phyloP scores from a whole-genome alignment of 2,797 vertebrate genomes.

The Rhinoraja longicauda region DNA sequence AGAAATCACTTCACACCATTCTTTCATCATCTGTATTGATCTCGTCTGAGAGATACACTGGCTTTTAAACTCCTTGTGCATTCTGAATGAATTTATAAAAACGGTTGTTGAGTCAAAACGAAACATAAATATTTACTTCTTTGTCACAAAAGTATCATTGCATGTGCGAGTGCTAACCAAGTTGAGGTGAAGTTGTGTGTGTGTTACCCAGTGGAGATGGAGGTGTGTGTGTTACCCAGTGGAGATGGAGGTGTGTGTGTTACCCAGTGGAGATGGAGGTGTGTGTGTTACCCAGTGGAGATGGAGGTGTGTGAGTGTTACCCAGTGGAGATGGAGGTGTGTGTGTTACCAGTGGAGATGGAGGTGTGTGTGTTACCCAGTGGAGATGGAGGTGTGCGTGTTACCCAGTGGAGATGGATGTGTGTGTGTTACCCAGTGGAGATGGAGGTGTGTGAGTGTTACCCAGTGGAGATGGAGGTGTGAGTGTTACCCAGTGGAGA shows the following conservation, averaged over 20 bases:
- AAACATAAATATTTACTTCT: not conserved
- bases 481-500: not conserved
- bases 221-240: not conserved
- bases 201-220: not conserved
- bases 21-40: not conserved
- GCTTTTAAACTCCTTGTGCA: not conserved
- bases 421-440: not conserved
- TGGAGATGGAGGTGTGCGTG: not conserved
- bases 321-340: not conserved
- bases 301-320: not conserved
- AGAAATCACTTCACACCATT: not conserved
- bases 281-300: too few relatives aligned
- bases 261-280: not conserved
- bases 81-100: not conserved
- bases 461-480: too few relatives aligned
- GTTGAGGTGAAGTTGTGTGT: not conserved
- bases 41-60: not conserved
- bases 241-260: not conserved
- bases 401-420: too few relatives aligned
- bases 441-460: not conserved
- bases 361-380: not conserved
- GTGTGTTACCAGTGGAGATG: too few relatives aligned
- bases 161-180: too few relatives aligned
- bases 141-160: not conserved
- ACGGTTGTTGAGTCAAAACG: not conserved